Evolutionary conservation across 2,797 vertebrate species (phyloP).

Genomic region (Artibeus lituratus): DNA sequence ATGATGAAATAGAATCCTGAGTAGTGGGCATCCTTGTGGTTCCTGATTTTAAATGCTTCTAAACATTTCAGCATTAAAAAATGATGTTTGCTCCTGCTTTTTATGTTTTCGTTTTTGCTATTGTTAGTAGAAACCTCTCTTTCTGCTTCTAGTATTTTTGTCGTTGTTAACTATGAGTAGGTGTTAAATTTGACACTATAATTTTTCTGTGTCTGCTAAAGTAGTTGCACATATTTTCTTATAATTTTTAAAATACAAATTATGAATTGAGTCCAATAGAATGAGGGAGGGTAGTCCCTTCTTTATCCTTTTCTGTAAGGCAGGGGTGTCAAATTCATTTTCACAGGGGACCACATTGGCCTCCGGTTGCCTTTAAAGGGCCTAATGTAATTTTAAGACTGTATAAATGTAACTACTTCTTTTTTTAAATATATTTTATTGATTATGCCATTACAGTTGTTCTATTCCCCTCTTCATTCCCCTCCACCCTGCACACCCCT

Average conservation of each 20-base stretch:
- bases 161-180: background rate
- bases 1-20: background rate
- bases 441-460: too few species aligned
- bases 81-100: background rate
- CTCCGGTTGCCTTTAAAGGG: too few species aligned
- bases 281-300: background rate
- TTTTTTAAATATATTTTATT: too few species aligned
- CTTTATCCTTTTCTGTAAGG: background rate
- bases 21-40: background rate
- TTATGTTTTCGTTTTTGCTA: background rate
- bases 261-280: background rate
- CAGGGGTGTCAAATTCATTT: too few species aligned
- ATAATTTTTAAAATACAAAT: background rate
- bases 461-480: too few species aligned
- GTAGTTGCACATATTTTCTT: background rate
- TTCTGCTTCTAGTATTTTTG: background rate
- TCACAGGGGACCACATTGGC: too few species aligned
- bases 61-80: background rate
- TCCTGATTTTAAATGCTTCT: conserved; percentile 13
- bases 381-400: too few species aligned
- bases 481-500: too few species aligned
- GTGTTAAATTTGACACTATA: background rate
- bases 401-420: too few species aligned
- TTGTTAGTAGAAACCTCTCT: background rate
- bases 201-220: background rate